Evolutionary conservation across 1,140 invertebrate species (phyloP), one percentile per base, ranked within the genome.

Genomic region (Vanessa atalanta): DNA sequence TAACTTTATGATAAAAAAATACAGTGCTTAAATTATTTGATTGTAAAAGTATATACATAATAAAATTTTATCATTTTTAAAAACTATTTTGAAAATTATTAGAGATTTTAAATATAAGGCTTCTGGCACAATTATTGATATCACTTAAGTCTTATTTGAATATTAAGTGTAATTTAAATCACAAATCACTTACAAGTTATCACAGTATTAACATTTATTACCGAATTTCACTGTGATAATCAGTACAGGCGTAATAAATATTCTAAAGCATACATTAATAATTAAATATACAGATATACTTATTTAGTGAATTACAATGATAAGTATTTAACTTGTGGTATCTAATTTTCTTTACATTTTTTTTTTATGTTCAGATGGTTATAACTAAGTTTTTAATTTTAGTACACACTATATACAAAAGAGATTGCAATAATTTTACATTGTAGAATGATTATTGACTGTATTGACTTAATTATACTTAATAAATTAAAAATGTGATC

Each of bases 171-270:
- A 43, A 57, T 57, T 13, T 8, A 57, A 23, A 53, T 53, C 51
- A 53, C 51, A 53, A 53, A 31, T 31, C 3, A 50, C 76, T 64
- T 72, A 31, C 3, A 31, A 20, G 11, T 63, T 51, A 70, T 70
- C 60, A 63, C 68, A 51, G 57, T 51, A 70, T 48, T 68, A 57
- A 26, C 2, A 20, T 47, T 61, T 47, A 31, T 70, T 80, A 81
- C 81, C 79, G 78, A 82, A 85, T 85, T 83, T 76, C 79, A 81
- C 82, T 87, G 85, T 87, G 85, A 87, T 87, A 60, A 57, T 15
- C 57, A 26, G 20, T 5, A 60, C 57, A 20, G 12, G 12, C 23
- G 0, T 51, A 43, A 43, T 43, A 9, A 43, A 43, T 43, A 43
- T 9, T 43, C 37, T 43, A 43, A 43, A 37, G 9, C 37, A 9